Evolutionary conservation across 2,797 vertebrate genomes (phyloP).

Genomic region (Amniataba percoides): DNA sequence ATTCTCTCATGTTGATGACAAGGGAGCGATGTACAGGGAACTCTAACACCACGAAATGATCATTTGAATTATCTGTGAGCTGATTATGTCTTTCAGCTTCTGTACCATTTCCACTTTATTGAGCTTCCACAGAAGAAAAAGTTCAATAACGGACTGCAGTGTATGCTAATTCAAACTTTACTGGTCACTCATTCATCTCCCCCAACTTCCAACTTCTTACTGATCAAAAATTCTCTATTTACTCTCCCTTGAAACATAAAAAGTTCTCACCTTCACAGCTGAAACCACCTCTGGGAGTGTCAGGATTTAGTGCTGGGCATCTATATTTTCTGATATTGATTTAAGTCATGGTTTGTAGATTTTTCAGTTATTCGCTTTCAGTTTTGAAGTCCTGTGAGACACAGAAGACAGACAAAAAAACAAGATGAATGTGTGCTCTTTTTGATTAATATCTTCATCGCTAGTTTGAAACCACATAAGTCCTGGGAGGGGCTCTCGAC

Average conservation of each 20-base stretch:
- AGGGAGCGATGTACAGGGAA: neutral
- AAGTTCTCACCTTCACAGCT: neutral
- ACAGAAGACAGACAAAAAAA: neutral
- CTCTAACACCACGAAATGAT: conserved; percentile 43
- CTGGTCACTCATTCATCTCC: neutral
- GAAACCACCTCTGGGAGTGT: neutral
- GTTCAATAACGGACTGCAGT: neutral
- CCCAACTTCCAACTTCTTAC: no score
- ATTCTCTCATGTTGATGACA: conserved; percentile 26
- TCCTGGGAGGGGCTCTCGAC: neutral
- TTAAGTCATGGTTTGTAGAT: neutral
- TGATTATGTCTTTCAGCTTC: conserved; percentile 21
- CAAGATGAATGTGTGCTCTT: neutral
- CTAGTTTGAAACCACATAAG: neutral
- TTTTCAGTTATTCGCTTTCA: neutral
- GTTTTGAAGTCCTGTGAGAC: neutral
- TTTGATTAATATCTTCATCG: neutral
- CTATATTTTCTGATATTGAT: neutral
- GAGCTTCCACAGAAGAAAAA: conserved; percentile 5
- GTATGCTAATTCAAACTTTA: conserved; percentile 11
- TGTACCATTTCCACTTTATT: conserved; percentile 11
- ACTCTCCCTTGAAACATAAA: neutral
- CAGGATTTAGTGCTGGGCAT: neutral
- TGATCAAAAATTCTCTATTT: neutral
- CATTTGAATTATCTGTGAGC: conserved; percentile 37